Conservation (phyloP, 2,113 vertebrate species). For the Oenanthe melanoleuca region DNA sequence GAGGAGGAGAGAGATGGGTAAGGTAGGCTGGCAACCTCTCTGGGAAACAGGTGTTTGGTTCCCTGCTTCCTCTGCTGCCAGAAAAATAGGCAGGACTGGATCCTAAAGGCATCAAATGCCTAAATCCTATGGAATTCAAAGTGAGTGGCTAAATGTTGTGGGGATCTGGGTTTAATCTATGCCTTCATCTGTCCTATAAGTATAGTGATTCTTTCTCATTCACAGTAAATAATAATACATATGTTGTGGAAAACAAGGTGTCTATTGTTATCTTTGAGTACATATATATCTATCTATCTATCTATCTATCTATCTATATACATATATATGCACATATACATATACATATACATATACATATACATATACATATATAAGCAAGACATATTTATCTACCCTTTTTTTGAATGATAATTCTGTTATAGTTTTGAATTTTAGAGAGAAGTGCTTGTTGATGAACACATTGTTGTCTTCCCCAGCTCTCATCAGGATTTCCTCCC, state of each 20-base stretch:
- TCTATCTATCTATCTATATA: too few species aligned
- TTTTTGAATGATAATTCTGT: background rate
- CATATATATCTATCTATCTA: background rate
- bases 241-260: background rate
- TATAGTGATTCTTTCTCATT: background rate
- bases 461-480: background rate
- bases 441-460: background rate
- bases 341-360: background rate
- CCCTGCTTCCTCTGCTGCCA: background rate
- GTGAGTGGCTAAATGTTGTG: background rate
- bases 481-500: background rate
- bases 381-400: background rate
- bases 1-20: background rate
- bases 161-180: background rate
- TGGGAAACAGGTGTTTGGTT: background rate
- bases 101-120: background rate
- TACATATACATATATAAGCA: background rate
- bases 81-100: background rate
- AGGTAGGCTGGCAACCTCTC: background rate
- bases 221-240: background rate
- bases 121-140: background rate
- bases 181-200: background rate
- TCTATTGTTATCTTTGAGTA: background rate
- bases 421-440: background rate
- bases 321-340: background rate